A percentile compares a stretch with the other conserved stretches of the same genome.
Evolutionary conservation across 2,888 invertebrate species (phyloP).

Genomic region (Blastobasis lacticolella): DNA sequence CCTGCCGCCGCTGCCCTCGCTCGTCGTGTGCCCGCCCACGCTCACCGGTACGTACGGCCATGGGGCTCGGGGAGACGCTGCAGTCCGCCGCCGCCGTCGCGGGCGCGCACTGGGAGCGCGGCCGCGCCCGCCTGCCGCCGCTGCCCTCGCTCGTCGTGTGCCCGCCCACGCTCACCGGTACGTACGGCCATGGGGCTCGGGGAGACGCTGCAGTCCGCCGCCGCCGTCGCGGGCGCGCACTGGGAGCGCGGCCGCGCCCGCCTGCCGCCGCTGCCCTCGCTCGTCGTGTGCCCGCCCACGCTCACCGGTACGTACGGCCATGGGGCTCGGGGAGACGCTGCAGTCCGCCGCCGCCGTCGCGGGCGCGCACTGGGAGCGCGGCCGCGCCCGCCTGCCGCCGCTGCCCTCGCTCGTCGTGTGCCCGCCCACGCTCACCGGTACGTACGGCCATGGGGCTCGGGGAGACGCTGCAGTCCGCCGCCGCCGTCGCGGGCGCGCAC

Average conservation of each 20-base stretch:
- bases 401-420: conserved; percentile 95
- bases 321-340: conserved; percentile 95
- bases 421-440: conserved; percentile 90
- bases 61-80: conserved; percentile 98
- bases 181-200: conserved; percentile 93
- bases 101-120: conserved; percentile 85
- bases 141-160: conserved; percentile 95
- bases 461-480: conserved; percentile 96
- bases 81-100: conserved; percentile 96
- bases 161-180: conserved; percentile 90
- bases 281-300: conserved; percentile 98
- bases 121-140: conserved; percentile 58
- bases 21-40: conserved; percentile 98
- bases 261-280: conserved; percentile 81
- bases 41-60: conserved; percentile 78
- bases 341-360: conserved; percentile 96
- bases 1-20: conserved; percentile 81
- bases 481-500: conserved; percentile 93
- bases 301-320: conserved; percentile 78
- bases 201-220: conserved; percentile 96
- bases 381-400: conserved; percentile 58
- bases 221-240: conserved; percentile 93
- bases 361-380: conserved; percentile 85
- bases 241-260: conserved; percentile 71
- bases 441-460: too few relatives aligned